phyloP scores from a whole-genome alignment of 2,888 invertebrate species.

The Drosophila monieri region DNA sequence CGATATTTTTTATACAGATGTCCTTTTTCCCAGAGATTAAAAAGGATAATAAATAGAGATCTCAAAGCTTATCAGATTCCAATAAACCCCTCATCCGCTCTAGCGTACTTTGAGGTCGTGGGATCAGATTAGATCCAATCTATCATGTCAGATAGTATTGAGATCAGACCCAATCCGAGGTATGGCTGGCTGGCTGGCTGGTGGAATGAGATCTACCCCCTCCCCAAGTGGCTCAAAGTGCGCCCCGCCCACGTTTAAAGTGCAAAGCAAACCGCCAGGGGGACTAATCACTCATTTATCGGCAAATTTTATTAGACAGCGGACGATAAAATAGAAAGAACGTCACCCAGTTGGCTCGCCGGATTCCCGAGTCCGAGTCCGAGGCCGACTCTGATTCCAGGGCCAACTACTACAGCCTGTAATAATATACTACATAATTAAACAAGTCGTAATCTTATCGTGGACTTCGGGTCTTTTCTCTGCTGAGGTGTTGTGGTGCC shows the following conservation, averaged over 20 bases:
- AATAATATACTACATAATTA: conserved; percentile 33
- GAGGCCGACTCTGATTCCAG: neutral
- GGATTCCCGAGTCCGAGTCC: neutral
- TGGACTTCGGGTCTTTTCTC: neutral
- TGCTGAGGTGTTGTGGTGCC: neutral
- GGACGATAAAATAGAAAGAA: conserved; percentile 27
- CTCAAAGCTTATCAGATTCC: too few species aligned
- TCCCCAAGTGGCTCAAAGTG: conserved; percentile 38
- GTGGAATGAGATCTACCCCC: neutral
- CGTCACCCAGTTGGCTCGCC: conserved; percentile 2
- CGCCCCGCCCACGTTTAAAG: conserved; percentile 30
- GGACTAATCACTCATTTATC: conserved; percentile 42
- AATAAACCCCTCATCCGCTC: too few species aligned
- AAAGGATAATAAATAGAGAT: too few species aligned
- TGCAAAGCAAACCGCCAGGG: conserved; percentile 5
- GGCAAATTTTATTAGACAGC: conserved; percentile 30
- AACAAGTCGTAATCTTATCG: conserved; percentile 50
- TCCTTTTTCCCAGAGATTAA: too few species aligned
- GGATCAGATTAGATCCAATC: too few species aligned
- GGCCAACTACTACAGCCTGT: conserved; percentile 24
- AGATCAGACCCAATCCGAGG: too few species aligned
- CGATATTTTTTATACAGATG: too few species aligned
- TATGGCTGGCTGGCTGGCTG: too few species aligned
- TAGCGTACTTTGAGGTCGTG: too few species aligned
- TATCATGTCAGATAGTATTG: too few species aligned